These are phyloP conservation scores for Chaetorhynchus papuensis DNA, from an alignment of 2,113 vertebrate species.

Conservation along the genomic window DNA sequence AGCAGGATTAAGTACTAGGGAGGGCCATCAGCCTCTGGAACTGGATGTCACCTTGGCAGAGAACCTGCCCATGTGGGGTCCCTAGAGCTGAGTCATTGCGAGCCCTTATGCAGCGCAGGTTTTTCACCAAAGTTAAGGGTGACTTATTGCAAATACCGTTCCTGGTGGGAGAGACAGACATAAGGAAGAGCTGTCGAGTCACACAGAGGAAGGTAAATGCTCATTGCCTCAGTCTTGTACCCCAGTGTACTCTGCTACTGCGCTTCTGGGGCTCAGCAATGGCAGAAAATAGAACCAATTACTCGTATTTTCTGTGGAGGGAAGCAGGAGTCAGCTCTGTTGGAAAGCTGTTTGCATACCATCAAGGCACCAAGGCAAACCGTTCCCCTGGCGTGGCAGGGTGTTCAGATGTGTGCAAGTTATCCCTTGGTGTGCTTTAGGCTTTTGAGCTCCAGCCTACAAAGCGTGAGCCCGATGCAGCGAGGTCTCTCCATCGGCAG, in stretches of 20 bases:
- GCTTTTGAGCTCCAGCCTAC: not conserved
- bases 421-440: not conserved
- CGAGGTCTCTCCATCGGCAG: not conserved
- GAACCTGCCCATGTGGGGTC: not conserved
- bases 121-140: not conserved
- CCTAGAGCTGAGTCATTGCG: not conserved
- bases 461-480: accelerated
- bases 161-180: not conserved
- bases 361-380: not conserved
- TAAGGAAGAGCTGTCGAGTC: not conserved
- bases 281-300: not conserved
- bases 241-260: not conserved
- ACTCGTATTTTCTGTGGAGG: not conserved
- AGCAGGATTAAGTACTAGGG: not conserved
- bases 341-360: not conserved
- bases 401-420: accelerated
- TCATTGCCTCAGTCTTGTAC: accelerated
- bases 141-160: accelerated
- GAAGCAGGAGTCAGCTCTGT: not conserved
- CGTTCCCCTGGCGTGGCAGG: not conserved
- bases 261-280: not conserved
- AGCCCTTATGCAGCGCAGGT: not conserved
- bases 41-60: not conserved
- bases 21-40: not conserved
- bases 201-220: not conserved